Evolutionary conservation across 2,888 invertebrate species (phyloP).

Genomic region (Gymnocheta viridis): DNA sequence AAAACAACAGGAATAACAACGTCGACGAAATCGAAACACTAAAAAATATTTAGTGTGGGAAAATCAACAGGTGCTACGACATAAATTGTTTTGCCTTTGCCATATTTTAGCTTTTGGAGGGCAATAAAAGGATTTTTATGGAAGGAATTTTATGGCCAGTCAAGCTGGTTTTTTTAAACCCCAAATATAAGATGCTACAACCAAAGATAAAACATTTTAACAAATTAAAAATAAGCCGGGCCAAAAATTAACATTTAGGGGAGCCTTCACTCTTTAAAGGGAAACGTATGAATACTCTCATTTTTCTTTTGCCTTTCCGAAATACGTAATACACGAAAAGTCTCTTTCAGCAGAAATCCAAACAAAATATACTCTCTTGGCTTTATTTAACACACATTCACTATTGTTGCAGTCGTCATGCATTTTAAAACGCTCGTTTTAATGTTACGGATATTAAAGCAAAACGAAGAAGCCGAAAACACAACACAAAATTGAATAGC

Average conservation of each 20-base stretch:
- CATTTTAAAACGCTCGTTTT: conserved; percentile 59
- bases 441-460: conserved; percentile 63
- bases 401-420: conserved; percentile 37
- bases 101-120: conserved; percentile 48
- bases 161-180: conserved; percentile 59
- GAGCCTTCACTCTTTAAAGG: not conserved
- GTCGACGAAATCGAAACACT: conserved; percentile 34
- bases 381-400: conserved; percentile 38
- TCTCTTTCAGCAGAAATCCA: not conserved
- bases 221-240: conserved; percentile 21
- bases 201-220: conserved; percentile 15
- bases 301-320: not conserved
- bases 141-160: conserved; percentile 66
- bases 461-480: conserved; percentile 50
- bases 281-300: not conserved
- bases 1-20: conserved; percentile 17
- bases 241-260: conserved; percentile 11
- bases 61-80: conserved; percentile 79
- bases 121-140: conserved; percentile 64
- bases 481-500: conserved; percentile 29
- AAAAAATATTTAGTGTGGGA: conserved; percentile 74
- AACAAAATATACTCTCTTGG: conserved; percentile 5
- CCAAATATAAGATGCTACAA: conserved; percentile 3
- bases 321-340: not conserved
- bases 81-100: conserved; percentile 74